Conservation (phyloP, 2,888 invertebrate species). For the Chouioia cunea region DNA sequence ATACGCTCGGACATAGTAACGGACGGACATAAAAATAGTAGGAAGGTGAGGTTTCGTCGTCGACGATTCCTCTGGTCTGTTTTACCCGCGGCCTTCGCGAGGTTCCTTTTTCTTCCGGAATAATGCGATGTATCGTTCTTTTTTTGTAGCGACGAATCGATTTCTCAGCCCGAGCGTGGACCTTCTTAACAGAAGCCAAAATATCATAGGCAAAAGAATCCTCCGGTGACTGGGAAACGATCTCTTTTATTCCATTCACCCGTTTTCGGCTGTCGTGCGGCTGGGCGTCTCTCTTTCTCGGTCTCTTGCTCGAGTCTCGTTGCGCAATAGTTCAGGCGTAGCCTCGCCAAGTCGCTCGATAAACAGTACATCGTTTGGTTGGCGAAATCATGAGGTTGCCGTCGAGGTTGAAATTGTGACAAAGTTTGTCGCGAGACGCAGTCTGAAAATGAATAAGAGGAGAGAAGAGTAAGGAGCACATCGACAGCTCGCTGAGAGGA, state of each 20-base stretch:
- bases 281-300: not conserved
- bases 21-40: not conserved
- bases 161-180: constrained; percentile 3
- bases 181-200: not conserved
- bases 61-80: not conserved
- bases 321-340: too few species aligned
- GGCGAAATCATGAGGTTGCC: too few species aligned
- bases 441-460: too few species aligned
- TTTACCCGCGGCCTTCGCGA: not conserved
- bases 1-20: not conserved
- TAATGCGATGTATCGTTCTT: constrained; percentile 23
- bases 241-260: not conserved
- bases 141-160: constrained; percentile 13
- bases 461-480: too few species aligned
- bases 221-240: constrained; percentile 10
- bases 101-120: not conserved
- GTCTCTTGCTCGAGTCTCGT: not conserved
- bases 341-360: too few species aligned
- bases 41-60: not conserved
- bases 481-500: too few species aligned
- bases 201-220: constrained; percentile 11
- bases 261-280: not conserved
- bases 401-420: too few species aligned
- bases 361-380: too few species aligned
- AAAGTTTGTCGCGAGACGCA: too few species aligned